These are phyloP conservation scores for Holacanthus passer DNA, from an alignment of 2,113 vertebrate genomes.

Conservation along the genomic window DNA sequence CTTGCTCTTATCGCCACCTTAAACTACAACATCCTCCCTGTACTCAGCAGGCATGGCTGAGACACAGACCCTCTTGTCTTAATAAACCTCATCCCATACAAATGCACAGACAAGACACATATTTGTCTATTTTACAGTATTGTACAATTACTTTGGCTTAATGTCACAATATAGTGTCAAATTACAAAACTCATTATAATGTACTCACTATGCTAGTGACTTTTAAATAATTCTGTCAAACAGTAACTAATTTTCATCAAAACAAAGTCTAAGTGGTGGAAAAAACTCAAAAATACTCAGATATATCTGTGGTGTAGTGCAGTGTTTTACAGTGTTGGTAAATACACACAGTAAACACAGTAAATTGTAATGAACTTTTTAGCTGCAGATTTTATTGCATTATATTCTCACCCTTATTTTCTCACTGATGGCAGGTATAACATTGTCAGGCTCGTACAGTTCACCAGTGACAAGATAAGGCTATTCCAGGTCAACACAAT, in stretches of 20 bases:
- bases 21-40: neutral
- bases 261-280: no score
- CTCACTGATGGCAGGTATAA: neutral
- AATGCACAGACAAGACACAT: neutral
- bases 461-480: neutral
- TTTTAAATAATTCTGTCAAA: no score
- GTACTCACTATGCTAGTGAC: neutral
- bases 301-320: no score
- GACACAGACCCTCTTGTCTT: neutral
- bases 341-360: no score
- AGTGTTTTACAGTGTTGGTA: no score
- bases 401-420: no score
- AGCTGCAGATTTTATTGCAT: neutral
- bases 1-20: constrained; percentile 8
- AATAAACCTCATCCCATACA: neutral
- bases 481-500: neutral
- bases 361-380: no score
- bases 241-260: no score
- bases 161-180: neutral
- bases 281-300: no score
- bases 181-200: neutral
- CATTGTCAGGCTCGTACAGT: no score
- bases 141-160: neutral
- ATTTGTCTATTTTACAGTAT: neutral
- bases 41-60: neutral